These are phyloP conservation scores for Crypturellus undulatus DNA, from an alignment of 2,113 vertebrate species.

Conservation along the genomic window DNA sequence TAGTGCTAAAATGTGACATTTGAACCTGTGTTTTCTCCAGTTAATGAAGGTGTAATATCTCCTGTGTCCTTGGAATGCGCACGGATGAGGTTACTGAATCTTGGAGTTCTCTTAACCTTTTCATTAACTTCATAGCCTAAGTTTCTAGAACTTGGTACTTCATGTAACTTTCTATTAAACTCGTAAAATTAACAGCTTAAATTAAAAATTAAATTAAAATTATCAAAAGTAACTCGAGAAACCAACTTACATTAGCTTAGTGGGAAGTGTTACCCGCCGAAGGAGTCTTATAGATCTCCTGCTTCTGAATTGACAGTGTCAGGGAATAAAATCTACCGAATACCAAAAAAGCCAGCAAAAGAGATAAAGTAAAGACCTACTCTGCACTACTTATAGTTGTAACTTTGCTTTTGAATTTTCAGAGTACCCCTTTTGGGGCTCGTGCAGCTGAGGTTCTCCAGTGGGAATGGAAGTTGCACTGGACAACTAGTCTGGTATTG, in stretches of 20 bases:
- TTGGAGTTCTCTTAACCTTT: not conserved
- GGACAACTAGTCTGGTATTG: fast-evolving
- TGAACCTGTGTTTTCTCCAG: not conserved
- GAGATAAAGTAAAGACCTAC: not conserved
- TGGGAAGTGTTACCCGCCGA: fast-evolving
- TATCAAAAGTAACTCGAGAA: not conserved
- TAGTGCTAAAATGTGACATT: not conserved
- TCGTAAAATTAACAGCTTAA: too few relatives aligned
- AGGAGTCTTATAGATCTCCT: not conserved
- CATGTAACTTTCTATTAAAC: not conserved
- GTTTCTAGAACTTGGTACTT: not conserved
- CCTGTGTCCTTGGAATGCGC: not conserved
- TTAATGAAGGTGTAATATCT: not conserved
- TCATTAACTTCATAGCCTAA: not conserved
- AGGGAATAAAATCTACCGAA: not conserved
- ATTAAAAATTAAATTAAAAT: too few relatives aligned
- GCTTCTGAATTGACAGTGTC: fast-evolving
- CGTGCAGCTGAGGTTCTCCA: not conserved
- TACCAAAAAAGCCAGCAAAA: not conserved
- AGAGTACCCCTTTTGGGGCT: not conserved
- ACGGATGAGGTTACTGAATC: not conserved
- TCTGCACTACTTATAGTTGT: fast-evolving
- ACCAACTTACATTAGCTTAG: not conserved
- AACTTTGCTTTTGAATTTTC: fast-evolving
- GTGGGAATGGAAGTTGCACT: not conserved